Conservation (phyloP, 2,113 vertebrate genomes). For the Aegotheles bennettii region DNA sequence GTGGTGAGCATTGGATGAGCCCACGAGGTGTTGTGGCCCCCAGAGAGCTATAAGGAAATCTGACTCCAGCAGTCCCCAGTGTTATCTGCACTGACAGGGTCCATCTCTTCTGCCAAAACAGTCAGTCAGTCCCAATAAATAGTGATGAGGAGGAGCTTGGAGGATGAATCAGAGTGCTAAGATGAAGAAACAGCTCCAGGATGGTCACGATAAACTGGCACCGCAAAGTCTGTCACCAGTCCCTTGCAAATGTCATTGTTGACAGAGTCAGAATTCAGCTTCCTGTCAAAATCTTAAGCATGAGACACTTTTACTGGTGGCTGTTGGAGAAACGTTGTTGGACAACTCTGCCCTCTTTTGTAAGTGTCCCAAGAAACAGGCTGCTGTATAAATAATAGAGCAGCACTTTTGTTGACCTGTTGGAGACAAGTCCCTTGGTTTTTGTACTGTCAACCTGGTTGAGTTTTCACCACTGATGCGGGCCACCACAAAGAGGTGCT, state of each 20-base stretch:
- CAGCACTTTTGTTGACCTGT: not conserved
- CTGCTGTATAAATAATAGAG: not conserved
- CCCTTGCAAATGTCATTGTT: not conserved
- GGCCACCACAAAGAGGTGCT: not conserved
- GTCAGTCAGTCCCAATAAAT: not conserved
- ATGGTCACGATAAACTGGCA: not conserved
- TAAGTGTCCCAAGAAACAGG: not conserved
- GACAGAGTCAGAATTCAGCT: not conserved
- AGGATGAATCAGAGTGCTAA: not conserved
- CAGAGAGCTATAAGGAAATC: not conserved
- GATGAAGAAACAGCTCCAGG: conserved; percentile 6
- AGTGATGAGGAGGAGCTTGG: not conserved
- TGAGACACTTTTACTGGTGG: not conserved
- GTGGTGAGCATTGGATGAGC: not conserved
- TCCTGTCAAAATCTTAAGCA: not conserved
- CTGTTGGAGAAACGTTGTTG: not conserved
- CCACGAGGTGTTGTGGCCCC: not conserved
- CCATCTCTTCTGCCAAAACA: not conserved
- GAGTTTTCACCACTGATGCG: not conserved
- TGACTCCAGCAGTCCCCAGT: not conserved
- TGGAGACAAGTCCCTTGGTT: not conserved
- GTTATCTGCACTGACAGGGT: not conserved
- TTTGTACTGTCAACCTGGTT: not conserved
- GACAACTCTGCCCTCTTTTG: not conserved
- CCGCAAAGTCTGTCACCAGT: not conserved